Evolutionary conservation across 30 jellyfish, hydroid and myxozoan species (phyloP), one percentile per base, ranked within the genome.

Genomic region (Aurelia coerulea): DNA sequence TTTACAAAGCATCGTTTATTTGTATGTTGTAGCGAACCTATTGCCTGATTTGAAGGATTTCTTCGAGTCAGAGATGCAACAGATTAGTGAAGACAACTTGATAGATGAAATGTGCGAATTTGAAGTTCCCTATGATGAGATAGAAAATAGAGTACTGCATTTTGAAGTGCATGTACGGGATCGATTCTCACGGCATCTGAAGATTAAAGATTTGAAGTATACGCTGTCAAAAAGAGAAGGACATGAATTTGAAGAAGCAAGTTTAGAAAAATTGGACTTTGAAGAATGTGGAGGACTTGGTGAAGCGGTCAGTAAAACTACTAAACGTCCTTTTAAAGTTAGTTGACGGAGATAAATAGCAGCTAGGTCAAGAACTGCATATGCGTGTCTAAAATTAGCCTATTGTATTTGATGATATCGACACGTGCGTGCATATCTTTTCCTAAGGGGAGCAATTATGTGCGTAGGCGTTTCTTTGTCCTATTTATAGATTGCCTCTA

Each of bases 71-170:
- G 98, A 83, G 19, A 80, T 93, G 71, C 94, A 86, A 52, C 98
- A 97, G 59, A 82, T 88, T 2, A 70, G 85, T 70, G 96, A 88
- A 50, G 93, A 83, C 75, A 87, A 78, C 70, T 54, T 86, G 53
- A 75, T 93, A 14, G 98, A 93, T 70, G 97, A 93, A 78, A 89
- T 92, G 86, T 88, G 95, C 34, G 98, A 93, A 66, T 93, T 93
- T 62, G 98, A 81, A 46, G 76, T 88, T 62, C 23, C 79, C 32
- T 68, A 65, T n/a, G 78, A 39, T n/a, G 98, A 93, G 15, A n/a
- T 88, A n/a, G 79, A 79, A 70, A 74, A 62, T 0, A 73, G 97
- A 34, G 10, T 31, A 0, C 83, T 93, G 65, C 77, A 34, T 14
- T 83, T 87, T n/a, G 87, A 87, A 39, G 70, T 93, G 3, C 93